Evolutionary conservation across 2,888 invertebrate species (phyloP).

Genomic region (Eurytoma adleriae): DNA sequence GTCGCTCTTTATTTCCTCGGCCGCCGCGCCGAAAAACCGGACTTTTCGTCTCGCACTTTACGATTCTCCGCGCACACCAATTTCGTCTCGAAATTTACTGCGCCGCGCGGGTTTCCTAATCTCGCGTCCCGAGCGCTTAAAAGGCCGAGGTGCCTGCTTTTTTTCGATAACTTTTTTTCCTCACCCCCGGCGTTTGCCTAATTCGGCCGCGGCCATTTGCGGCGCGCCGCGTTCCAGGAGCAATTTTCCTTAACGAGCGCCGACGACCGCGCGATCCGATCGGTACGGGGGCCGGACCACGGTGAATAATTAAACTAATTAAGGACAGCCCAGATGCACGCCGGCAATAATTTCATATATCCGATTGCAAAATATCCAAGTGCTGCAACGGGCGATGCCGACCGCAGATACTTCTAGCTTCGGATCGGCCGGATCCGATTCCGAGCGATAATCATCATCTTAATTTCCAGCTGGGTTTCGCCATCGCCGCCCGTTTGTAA

Average conservation of each 20-base stretch:
- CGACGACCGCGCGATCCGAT: not conserved
- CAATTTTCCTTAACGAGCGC: not conserved
- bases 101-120: too few relatives aligned
- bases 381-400: slow-evolving; percentile 42
- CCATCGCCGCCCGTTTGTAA: slow-evolving; percentile 14
- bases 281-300: not conserved
- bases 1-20: not conserved
- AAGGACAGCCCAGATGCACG: slow-evolving; percentile 20
- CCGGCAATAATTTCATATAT: slow-evolving; percentile 36
- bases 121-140: too few relatives aligned
- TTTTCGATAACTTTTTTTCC: too few relatives aligned
- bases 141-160: too few relatives aligned
- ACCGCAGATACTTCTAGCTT: slow-evolving; percentile 5
- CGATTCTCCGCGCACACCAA: not conserved
- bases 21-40: not conserved
- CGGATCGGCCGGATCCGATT: slow-evolving; percentile 42
- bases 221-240: too few relatives aligned
- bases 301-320: slow-evolving; percentile 36
- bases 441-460: slow-evolving; percentile 35
- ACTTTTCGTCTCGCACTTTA: not conserved
- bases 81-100: not conserved
- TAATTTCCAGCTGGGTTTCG: slow-evolving; percentile 36
- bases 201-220: too few relatives aligned
- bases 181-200: too few relatives aligned
- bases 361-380: slow-evolving; percentile 34